These are phyloP conservation scores for Erinaceus europaeus DNA, from an alignment of 2,113 vertebrate species.

Conservation along the genomic window DNA sequence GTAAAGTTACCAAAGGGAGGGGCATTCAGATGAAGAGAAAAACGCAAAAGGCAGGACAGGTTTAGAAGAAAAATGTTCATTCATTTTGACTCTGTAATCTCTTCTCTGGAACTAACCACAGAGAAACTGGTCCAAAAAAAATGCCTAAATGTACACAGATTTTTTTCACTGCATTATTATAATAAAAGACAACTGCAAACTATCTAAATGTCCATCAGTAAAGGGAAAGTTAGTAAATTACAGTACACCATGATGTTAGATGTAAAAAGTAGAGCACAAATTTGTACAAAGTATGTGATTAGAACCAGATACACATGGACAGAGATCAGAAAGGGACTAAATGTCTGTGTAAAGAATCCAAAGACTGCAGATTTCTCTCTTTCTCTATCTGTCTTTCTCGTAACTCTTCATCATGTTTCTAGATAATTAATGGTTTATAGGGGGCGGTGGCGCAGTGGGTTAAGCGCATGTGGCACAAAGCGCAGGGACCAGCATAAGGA, in stretches of 20 bases:
- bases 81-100: constrained; percentile 49
- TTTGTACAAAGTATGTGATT: not conserved
- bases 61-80: constrained; percentile 7
- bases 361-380: no score
- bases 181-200: constrained; percentile 30
- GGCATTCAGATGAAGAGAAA: constrained; percentile 22
- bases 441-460: no score
- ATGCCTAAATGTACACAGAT: constrained; percentile 28
- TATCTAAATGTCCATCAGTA: constrained; percentile 40
- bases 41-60: constrained; percentile 33
- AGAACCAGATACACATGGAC: not conserved
- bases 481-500: no score
- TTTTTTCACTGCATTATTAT: not conserved
- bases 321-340: constrained; percentile 1
- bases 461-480: no score
- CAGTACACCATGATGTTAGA: not conserved
- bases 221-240: not conserved
- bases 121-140: constrained; percentile 7
- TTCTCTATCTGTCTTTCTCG: no score
- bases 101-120: constrained; percentile 40
- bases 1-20: constrained; percentile 48
- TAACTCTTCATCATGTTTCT: no score
- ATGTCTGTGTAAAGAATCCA: not conserved
- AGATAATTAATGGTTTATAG: no score
- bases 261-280: constrained; percentile 17